Base-by-base conservation (phyloP, 2,888 invertebrate species). In the Eupithecia centaureata region DNA sequence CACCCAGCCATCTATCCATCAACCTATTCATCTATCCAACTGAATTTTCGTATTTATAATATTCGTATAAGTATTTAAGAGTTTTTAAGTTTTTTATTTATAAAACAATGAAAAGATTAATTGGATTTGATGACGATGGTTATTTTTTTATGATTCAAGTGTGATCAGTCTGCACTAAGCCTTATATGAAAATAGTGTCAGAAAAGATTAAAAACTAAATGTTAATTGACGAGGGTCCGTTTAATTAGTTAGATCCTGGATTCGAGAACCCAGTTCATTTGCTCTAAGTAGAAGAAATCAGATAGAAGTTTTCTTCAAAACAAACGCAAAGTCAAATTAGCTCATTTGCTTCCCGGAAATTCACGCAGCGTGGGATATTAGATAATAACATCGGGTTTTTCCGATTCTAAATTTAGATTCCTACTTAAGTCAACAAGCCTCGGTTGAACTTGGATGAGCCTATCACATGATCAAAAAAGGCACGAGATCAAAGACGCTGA, bases 141-240 rank as follows among this genome's bases (percentile, higher is more conserved):
- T n/a, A n/a, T n/a, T n/a, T n/a, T n/a, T n/a, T n/a, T n/a, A n/a
- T n/a, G n/a, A n/a, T n/a, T n/a, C n/a, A n/a, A n/a, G n/a, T n/a
- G n/a, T n/a, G n/a, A n/a, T 3, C 42, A 42, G 42, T 42, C 42
- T 42, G 47, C 22, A 18, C 47, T 12, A 12, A 12, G 47, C 47
- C 22, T 85, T 84, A 85, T 77, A 77, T 79, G 77, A 78, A 77
- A 84, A 80, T 81, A 78, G 76, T 63, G 70, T 72, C 74, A 66
- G 67, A 63, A 62, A 63, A 74, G 73, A 74, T 75, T 75, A 52
- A 62, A 73, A 73, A 76, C 68, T 62, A 65, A 69, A 68, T 66
- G 60, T 67, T 72, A 65, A 72, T 71, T 71, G 70, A 28, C 67
- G 60, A 69, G 56, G 65, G 68, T 65, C 72, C 56, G 58, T 64